Evolutionary conservation across 2,113 vertebrate genomes (phyloP), one percentile per base, ranked within the genome.

Genomic region (Pithys albifrons): DNA sequence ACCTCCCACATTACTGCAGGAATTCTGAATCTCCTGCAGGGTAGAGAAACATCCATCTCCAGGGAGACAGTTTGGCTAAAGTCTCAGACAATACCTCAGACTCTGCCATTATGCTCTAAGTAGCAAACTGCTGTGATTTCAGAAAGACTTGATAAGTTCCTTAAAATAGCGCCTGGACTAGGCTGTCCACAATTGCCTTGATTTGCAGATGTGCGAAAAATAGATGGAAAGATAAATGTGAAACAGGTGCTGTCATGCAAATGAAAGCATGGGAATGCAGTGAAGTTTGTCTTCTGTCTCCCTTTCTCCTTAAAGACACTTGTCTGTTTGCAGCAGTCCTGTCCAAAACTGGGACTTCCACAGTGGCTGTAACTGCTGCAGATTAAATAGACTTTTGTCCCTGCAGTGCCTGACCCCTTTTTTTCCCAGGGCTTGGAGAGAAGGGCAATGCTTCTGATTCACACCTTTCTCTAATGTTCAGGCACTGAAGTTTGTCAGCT

Each of bases 91-190:
- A 11, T 59, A 33, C 81, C 85, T 71, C 39, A 17, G 43, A 17
- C 29, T 76, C 88, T 90, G 67, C 35, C 13, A 29, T 92, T 83
- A 62, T 39, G 18, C 27, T 72, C 59, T 51, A 74, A 80, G 72
- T 25, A 88, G 69, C 28, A 94, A 95, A 75, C 54, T 67, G 51
- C 78, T 81, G 59, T 77, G 75, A 88, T 88, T 94, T 96, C 82
- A 94, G 85, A 31, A 74, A 77, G 55, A 23, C 59, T 95, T 80
- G 67, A 23, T 49, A 83, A 89, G 59, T 45, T 86, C 43, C 88
- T 65, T 77, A 86, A 88, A 94, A 90, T 89, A 97, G n/a, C 57
- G 39, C 19, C 48, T 77, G 80, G 79, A 51, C 85, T 62, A 67
- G 35, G 78, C 23, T 67, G 82, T 55, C 55, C 59, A 48, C 77